These are phyloP conservation scores for Paratilapia polleni DNA, from an alignment of 2,113 vertebrate genomes.

Conservation along the genomic window DNA sequence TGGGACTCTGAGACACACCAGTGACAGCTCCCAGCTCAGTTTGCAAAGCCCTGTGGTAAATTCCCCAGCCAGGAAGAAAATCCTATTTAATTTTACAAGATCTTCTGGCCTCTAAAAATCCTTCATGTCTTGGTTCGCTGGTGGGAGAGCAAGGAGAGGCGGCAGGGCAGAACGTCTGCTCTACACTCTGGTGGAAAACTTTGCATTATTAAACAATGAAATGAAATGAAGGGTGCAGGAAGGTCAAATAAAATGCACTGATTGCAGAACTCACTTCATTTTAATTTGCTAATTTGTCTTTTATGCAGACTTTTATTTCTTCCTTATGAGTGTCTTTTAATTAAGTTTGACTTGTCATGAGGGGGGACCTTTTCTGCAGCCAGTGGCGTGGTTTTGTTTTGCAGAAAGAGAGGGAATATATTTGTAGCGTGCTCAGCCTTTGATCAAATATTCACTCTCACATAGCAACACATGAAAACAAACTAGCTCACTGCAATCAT, in stretches of 20 bases:
- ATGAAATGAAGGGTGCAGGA: conserved; percentile 18
- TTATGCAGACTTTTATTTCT: neutral
- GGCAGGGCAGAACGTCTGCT: conserved; percentile 38
- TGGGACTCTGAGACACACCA: conserved; percentile 64
- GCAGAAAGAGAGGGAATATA: neutral
- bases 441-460: neutral
- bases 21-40: conserved; percentile 71
- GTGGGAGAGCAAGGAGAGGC: conserved; percentile 35
- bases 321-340: neutral
- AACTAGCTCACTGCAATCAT: conserved; percentile 10
- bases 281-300: neutral
- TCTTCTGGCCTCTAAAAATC: conserved; percentile 72
- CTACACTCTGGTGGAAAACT: conserved; percentile 35
- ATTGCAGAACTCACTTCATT: neutral
- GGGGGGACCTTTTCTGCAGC: neutral
- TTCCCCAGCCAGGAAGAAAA: conserved; percentile 78
- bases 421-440: neutral
- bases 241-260: neutral
- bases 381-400: neutral
- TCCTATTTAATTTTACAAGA: conserved; percentile 82
- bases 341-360: neutral
- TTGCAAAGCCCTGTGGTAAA: conserved; percentile 75
- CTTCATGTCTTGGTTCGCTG: conserved; percentile 63
- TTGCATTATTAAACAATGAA: conserved; percentile 34
- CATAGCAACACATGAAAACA: conserved; percentile 9